Conservation (phyloP, 2,113 vertebrate genomes). For the Laticauda laticaudata region DNA sequence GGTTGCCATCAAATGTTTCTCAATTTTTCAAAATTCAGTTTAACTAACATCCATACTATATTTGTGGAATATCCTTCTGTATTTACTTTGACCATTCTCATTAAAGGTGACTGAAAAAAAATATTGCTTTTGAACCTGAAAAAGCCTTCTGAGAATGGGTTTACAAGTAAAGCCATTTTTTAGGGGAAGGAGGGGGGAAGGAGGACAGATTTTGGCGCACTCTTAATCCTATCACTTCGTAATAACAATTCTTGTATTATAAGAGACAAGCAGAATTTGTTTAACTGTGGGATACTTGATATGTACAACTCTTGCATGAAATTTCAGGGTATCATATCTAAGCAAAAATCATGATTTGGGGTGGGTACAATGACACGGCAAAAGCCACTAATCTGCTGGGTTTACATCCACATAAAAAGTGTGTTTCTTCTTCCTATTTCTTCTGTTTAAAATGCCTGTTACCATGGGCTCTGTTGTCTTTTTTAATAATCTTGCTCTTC, state of each 20-base stretch:
- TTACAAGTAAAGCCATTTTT: not conserved
- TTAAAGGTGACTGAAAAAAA: not conserved
- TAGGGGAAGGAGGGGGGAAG: not conserved
- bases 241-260: not conserved
- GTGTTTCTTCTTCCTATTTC: not conserved
- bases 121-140: not conserved
- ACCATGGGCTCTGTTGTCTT: not conserved
- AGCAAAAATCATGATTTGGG: not conserved
- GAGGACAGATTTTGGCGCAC: not conserved
- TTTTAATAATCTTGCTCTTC: slow-evolving; percentile 1
- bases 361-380: not conserved
- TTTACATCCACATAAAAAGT: not conserved
- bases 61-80: not conserved
- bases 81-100: not conserved
- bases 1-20: not conserved
- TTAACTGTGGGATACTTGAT: not conserved
- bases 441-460: slow-evolving; percentile 33
- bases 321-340: not conserved
- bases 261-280: not conserved
- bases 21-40: not conserved
- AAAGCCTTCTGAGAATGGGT: not conserved
- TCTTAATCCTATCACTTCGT: not conserved
- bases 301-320: not conserved
- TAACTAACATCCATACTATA: not conserved
- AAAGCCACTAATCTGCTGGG: not conserved